Conservation (phyloP, 2,113 vertebrate genomes). For the Condylura cristata region DNA sequence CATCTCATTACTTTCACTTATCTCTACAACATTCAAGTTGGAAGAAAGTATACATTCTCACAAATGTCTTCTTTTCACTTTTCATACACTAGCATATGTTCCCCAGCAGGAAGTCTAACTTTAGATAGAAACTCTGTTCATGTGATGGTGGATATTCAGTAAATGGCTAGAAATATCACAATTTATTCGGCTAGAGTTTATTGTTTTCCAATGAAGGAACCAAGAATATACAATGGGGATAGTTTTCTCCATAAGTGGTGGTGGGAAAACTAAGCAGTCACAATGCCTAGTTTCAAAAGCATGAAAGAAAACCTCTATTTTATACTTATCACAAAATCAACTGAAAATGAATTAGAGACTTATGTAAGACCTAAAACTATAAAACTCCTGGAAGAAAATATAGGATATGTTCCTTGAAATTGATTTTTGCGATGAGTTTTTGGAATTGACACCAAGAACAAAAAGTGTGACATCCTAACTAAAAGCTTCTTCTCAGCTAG, state of each 20-base stretch:
- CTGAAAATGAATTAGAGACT: neutral
- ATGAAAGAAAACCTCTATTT: neutral
- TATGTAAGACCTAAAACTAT: neutral
- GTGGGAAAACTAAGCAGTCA: neutral
- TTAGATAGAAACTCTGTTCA: neutral
- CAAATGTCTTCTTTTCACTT: neutral
- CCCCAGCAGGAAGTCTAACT: neutral
- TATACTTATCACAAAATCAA: neutral
- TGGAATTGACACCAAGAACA: neutral
- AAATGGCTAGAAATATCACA: neutral
- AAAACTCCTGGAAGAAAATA: neutral
- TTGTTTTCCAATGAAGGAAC: neutral
- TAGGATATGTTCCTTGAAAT: neutral
- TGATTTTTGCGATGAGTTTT: neutral
- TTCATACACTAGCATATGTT: neutral
- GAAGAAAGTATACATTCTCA: neutral
- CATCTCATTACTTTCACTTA: neutral
- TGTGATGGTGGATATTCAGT: neutral
- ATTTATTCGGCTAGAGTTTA: neutral
- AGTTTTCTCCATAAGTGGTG: neutral
- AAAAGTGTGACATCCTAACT: neutral
- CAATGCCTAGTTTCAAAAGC: neutral
- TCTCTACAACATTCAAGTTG: neutral
- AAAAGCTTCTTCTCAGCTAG: neutral
- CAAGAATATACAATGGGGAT: neutral